Base-by-base conservation (phyloP, 23 tunicate genomes). In the Phallusia fumigata region DNA sequence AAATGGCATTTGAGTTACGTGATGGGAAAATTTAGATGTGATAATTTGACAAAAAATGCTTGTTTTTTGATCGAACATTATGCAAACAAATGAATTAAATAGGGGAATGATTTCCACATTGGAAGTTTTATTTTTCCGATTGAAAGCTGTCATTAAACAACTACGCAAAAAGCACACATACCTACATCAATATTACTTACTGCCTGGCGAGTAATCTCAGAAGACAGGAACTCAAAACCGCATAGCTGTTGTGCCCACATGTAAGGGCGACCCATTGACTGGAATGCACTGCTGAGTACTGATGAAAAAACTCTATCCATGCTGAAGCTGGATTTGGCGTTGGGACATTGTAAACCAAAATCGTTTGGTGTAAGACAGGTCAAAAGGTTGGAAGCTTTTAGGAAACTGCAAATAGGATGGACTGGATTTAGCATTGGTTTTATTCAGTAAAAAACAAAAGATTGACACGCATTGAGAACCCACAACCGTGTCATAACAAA, bases 161-260 rank as follows among this genome's bases (percentile, higher is more conserved):
- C 32, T 5, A 30, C 11, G 6, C 6, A 28, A 65, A 30, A 65
- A 65, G 6, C 74, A 5, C 6, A 65, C 5, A 30, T 32, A 74
- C 6, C 19, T 31, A 74, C 12, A n/a, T n/a, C n/a, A n/a, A n/a
- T n/a, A n/a, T n/a, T n/a, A 32, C 40, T 74, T 74, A 74, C 77
- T 3, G 36, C 33, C 35, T 74, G 26, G 36, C 40, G 77, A 2
- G 22, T 1, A 32, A 3, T 74, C 16, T 74, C 77, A 8, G 12
- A 8, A 2, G 77, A 74, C 40, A 81, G 30, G 34, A 65, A 81
- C 26, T 81, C 77, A 5, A 65, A 24, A 2, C 85, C 85, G 32
- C 85, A 81, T 32, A 81, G n/a, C 0, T 65, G 53, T 34, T 81
- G 85, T 6, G 53, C 85, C 85, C 85, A 81, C 32, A 81, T 65